Percentiles rank a stretch among this genome's conserved stretches.
Conservation (phyloP, 2,113 vertebrate genomes). For the Grammomys dolichurus region DNA sequence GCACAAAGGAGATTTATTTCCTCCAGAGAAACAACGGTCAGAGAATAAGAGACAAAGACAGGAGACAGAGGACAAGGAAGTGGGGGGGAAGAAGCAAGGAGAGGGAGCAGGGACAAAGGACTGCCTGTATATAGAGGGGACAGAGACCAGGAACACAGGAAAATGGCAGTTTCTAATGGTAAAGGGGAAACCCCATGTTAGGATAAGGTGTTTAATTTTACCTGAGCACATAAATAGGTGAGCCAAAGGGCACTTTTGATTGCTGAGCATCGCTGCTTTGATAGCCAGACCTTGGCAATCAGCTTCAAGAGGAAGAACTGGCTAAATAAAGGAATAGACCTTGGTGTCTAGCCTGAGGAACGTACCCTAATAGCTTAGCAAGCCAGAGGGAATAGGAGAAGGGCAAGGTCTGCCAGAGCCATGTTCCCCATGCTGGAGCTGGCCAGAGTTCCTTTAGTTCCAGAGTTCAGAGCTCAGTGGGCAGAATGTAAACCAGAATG, state of each 20-base stretch:
- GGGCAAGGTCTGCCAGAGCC: background rate
- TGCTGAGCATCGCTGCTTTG: background rate
- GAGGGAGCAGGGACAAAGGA: background rate
- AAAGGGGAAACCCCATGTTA: background rate
- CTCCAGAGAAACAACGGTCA: background rate
- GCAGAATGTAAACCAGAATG: background rate
- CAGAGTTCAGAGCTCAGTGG: background rate
- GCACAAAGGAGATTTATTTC: background rate
- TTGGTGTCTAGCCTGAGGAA: background rate
- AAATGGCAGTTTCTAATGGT: background rate
- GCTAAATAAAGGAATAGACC: background rate
- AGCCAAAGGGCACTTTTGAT: background rate
- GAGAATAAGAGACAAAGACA: background rate
- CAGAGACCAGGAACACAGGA: background rate
- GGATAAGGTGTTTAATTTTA: background rate
- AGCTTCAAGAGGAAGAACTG: background rate
- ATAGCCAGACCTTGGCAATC: background rate
- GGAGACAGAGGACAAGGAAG: background rate
- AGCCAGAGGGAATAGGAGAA: background rate
- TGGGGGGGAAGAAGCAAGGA: background rate
- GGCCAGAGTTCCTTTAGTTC: background rate
- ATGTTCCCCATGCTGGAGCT: background rate
- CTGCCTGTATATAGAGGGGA: background rate
- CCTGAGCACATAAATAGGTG: background rate
- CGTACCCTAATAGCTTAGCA: background rate